Evolutionary conservation across 2,888 invertebrate genomes (phyloP), one percentile per base, ranked within the genome.

Genomic region (Stenurella melanura): DNA sequence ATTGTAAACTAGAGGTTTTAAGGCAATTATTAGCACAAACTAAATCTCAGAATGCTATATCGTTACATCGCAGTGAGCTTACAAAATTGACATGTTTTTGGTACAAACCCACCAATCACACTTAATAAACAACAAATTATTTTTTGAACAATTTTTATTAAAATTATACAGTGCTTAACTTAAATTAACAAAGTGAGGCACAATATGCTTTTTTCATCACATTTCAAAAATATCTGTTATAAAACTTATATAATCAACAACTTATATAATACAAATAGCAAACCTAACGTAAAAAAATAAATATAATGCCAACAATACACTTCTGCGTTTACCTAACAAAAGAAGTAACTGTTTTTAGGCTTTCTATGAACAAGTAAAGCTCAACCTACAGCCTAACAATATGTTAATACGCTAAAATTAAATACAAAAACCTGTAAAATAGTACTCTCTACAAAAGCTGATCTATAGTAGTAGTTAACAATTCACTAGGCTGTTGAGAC

Each of bases 131-230:
- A 7, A 50, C 50, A 15, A n/a, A n/a, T 60, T 30, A 26, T 12
- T 58, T 83, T 83, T 79, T 80, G 81, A 85, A 84, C 83, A 84
- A 84, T 84, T 76, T 86, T 87, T 85, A 85, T 84, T 86, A 86
- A 84, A 85, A 86, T 84, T 78, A 86, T 86, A 81, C 82, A 85
- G 86, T 87, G 87, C 86, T 87, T 83, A 84, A 85, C 82, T 85
- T 83, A 86, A 86, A 82, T 82, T 81, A 86, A 86, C 84, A 85
- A 83, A 87, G 85, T 86, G 87, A 87, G 87, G 87, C 87, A 87
- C 87, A 85, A 85, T 86, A 85, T 84, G 86, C 84, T 73, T 83
- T 84, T 26, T 84, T 83, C 80, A 82, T 85, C 83, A 85, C 83
- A 83, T 82, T 75, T 80, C 70, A 81, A 82, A 80, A 80, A 80